Percentiles rank a stretch among this genome's conserved stretches.
Evolutionary conservation across 2,888 invertebrate species (phyloP).

Genomic region (Homarus gammarus): DNA sequence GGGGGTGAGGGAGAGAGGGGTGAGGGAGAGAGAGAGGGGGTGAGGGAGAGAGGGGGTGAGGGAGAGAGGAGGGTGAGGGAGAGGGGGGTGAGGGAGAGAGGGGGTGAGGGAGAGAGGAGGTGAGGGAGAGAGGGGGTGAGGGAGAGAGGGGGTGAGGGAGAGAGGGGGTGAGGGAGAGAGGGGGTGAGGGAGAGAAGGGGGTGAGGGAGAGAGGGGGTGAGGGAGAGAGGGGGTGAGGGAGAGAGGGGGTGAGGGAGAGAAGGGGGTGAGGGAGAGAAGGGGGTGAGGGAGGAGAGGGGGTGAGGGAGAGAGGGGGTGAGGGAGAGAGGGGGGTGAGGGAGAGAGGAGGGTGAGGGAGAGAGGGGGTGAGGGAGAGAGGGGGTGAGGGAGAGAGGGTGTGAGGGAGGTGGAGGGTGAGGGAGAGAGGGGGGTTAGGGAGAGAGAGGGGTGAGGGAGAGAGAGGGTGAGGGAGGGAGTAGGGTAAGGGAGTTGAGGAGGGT

Average conservation of each 20-base stretch:
- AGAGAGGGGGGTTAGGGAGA: no score
- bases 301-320: not conserved
- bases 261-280: no score
- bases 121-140: not conserved
- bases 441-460: no score
- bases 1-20: no score
- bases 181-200: not conserved
- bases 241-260: not conserved
- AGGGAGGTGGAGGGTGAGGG: no score
- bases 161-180: no score
- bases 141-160: not conserved
- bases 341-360: not conserved
- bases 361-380: not conserved
- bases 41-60: not conserved
- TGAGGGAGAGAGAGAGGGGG: no score
- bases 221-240: no score
- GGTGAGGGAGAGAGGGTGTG: not conserved
- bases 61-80: not conserved
- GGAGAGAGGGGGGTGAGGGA: not conserved
- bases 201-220: not conserved
- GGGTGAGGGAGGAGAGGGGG: not conserved
- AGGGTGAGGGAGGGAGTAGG: no score
- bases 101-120: not conserved
- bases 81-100: not conserved
- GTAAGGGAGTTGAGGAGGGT: no score